Conservation (phyloP, 2,797 vertebrate species). For the Alosa sapidissima region DNA sequence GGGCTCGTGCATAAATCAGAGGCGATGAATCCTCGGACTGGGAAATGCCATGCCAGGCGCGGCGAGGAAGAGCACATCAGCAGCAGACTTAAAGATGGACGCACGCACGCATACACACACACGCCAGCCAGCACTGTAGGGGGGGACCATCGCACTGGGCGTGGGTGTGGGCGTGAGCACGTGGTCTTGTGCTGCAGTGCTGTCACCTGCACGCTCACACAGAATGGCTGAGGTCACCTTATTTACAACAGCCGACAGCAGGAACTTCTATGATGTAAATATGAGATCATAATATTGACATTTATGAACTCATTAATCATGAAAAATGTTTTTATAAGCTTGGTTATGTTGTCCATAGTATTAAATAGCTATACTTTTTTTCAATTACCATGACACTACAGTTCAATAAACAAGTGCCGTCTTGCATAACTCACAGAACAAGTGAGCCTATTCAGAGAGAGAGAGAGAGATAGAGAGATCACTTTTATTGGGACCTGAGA, state of each 20-base stretch:
- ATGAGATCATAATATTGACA: background rate
- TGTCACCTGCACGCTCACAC: background rate
- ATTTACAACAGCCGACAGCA: background rate
- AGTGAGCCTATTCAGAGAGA: background rate
- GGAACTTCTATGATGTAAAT: background rate
- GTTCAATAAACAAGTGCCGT: background rate
- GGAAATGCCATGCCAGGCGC: constrained; percentile 35
- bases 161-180: background rate
- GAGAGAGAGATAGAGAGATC: background rate
- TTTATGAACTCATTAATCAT: background rate
- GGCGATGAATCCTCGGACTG: constrained; percentile 37
- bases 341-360: background rate
- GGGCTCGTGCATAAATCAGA: constrained; percentile 50
- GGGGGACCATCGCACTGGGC: background rate
- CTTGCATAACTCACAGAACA: background rate
- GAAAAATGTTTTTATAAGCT: background rate
- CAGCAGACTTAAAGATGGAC: constrained; percentile 17
- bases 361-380: background rate
- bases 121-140: background rate
- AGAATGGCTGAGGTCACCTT: background rate
- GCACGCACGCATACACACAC: background rate
- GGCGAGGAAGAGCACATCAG: constrained; percentile 44
- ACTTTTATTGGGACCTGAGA: background rate
- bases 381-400: background rate
- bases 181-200: background rate